These are phyloP conservation scores for Enteromius viviparus DNA, from an alignment of 2,797 vertebrate species.

Conservation along the genomic window DNA sequence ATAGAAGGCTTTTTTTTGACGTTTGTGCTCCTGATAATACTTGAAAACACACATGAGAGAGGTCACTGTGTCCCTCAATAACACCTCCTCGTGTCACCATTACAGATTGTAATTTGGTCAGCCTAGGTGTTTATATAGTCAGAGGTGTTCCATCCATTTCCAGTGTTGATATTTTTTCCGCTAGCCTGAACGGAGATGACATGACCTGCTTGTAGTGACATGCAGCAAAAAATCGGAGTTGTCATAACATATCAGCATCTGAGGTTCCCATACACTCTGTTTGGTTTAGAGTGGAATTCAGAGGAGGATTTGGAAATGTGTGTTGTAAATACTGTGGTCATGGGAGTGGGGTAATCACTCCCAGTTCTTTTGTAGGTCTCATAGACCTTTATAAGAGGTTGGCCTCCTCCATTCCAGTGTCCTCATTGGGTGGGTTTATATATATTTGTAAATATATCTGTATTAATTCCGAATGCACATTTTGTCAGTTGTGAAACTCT, in stretches of 20 bases:
- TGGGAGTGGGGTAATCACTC: slow-evolving; percentile 80
- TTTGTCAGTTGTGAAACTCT: slow-evolving; percentile 12
- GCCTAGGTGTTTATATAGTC: slow-evolving; percentile 46
- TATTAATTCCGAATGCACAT: slow-evolving; percentile 32
- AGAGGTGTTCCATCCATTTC: slow-evolving; percentile 37
- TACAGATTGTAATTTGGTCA: slow-evolving; percentile 31
- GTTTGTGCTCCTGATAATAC: slow-evolving; percentile 61
- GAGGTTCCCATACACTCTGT: slow-evolving; percentile 44
- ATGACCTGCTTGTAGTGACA: slow-evolving; percentile 42
- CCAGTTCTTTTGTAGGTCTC: slow-evolving; percentile 78
- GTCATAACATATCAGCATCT: slow-evolving; percentile 47
- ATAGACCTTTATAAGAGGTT: slow-evolving; percentile 75
- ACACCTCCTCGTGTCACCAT: slow-evolving; percentile 39
- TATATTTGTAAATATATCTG: slow-evolving; percentile 43
- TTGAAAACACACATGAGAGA: slow-evolving; percentile 54
- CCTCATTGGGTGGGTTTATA: slow-evolving; percentile 31
- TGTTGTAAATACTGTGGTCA: slow-evolving; percentile 79
- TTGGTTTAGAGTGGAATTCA: slow-evolving; percentile 57
- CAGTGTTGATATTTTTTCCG: slow-evolving; percentile 41
- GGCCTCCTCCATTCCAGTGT: slow-evolving; percentile 36
- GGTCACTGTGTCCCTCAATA: slow-evolving; percentile 49
- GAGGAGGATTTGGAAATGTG: slow-evolving; percentile 56
- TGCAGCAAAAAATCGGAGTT: slow-evolving; percentile 32
- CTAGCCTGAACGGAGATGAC: slow-evolving; percentile 25
- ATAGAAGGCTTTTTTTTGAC: slow-evolving; percentile 46